Percentiles rank a stretch among this genome's conserved stretches.
Conservation (phyloP, 2,797 vertebrate genomes). For the Buphagus erythrorhynchus region DNA sequence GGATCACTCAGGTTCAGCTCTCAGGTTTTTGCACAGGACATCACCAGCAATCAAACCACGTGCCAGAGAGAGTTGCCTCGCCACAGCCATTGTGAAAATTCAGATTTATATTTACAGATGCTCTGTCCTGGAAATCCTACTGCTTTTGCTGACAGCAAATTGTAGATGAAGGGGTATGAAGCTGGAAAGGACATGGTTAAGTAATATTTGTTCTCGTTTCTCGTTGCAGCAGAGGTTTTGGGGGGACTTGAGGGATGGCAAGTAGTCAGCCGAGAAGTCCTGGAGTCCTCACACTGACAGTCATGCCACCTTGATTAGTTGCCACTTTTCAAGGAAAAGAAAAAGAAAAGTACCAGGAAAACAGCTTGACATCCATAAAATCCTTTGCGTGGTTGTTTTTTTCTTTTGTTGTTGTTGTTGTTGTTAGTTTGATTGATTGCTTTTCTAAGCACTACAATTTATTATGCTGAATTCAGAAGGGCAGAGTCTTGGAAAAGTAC, state of each 20-base stretch:
- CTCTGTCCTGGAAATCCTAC: neutral
- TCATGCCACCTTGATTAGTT: neutral
- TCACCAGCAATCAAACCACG: accelerated
- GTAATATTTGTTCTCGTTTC: neutral
- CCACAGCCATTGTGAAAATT: neutral
- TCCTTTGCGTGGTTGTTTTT: accelerated
- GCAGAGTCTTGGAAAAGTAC: neutral
- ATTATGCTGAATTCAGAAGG: neutral
- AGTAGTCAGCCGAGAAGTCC: neutral
- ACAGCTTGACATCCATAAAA: neutral
- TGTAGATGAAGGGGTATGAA: neutral
- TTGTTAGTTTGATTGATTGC: too few relatives aligned
- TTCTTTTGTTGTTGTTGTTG: neutral
- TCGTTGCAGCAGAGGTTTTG: neutral
- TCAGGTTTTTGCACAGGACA: neutral
- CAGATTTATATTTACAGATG: neutral
- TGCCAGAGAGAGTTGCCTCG: accelerated
- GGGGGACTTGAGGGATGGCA: accelerated
- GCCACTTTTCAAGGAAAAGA: neutral
- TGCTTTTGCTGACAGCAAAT: neutral
- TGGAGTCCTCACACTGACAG: neutral
- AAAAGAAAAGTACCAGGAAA: neutral
- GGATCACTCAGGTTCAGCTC: neutral
- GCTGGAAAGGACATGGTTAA: accelerated
- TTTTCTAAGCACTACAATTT: neutral